Evolutionary conservation across 2,888 invertebrate genomes (phyloP), one percentile per base, ranked within the genome.

Genomic region (Drosophila limbata): DNA sequence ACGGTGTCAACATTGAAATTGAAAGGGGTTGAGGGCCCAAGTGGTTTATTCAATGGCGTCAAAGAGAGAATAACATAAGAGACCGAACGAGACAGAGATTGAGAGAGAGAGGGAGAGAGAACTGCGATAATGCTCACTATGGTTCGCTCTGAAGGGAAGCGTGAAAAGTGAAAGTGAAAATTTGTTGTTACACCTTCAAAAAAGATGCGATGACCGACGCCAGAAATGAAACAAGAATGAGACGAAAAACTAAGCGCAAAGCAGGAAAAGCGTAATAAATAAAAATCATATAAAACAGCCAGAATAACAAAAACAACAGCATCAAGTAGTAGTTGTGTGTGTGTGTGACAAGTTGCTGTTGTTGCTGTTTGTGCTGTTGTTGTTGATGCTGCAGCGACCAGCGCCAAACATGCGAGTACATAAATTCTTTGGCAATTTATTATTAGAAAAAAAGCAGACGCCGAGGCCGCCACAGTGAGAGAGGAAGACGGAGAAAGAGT

Each of bases 401-500:
- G 64, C 77, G 69, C 60, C 72, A 77, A 82, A 74, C 77, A 82
- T 61, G 61, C 69, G 61, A 68, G 73, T 61, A 78, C 78, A 76
- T 77, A 79, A 88, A 83, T 88, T 83, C 86, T 74, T 85, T 74
- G 69, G 80, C 86, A 83, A 83, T 85, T 84, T 84, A 88, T 84
- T 84, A 84, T 84, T 88, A 88, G 88, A 85, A 79, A 61, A 74
- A 79, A 77, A 67, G 68, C 85, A 82, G 73, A 70, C 80, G 76
- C 45, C 88, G 82, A 88, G 79, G 83, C 77, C 80, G 70, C 21
- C 66, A 21, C 52, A 56, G 13, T 25, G 52, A 44, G 61, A 57
- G 50, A 37, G 56, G 6, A 11, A 19, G 35, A 13, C 28, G 60
- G 40, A 19, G 35, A 25, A 3, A 9, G 1, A 33, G 42, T 0